These are phyloP conservation scores for Helicoverpa assulta DNA, from an alignment of 2,888 invertebrate genomes.

Conservation along the genomic window DNA sequence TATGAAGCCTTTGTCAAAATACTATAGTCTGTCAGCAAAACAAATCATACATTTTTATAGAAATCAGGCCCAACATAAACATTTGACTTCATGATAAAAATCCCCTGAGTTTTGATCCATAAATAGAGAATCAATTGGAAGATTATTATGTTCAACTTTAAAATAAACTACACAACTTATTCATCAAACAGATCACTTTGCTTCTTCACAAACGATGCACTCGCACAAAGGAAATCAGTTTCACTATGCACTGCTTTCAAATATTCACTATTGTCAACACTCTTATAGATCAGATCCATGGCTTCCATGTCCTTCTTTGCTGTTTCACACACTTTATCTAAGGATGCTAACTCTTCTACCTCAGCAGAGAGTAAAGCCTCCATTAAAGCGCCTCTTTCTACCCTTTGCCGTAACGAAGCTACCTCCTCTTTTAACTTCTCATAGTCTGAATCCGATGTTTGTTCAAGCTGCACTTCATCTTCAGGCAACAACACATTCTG, in stretches of 20 bases:
- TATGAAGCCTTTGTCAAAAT: no score
- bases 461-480: conserved; percentile 81
- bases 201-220: conserved; percentile 74
- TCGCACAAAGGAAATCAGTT: conserved; percentile 78
- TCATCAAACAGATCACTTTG: conserved; percentile 52
- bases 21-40: no score
- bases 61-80: no score
- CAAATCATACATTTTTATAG: no score
- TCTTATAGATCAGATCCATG: conserved; percentile 77
- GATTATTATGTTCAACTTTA: conserved; percentile 27
- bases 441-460: conserved; percentile 79
- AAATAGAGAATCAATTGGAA: background rate
- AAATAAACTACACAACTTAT: conserved; percentile 14
- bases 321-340: conserved; percentile 81
- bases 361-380: conserved; percentile 81
- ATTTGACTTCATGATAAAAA: no score
- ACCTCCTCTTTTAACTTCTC: conserved; percentile 81
- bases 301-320: conserved; percentile 84
- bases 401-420: conserved; percentile 72
- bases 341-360: conserved; percentile 79
- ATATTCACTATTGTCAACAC: conserved; percentile 66
- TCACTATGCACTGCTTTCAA: conserved; percentile 74
- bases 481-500: conserved; percentile 81
- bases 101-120: no score
- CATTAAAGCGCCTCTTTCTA: conserved; percentile 83